A percentile compares a stretch with the other conserved stretches of the same genome.
phyloP scores from a whole-genome alignment of 2,113 vertebrate species.

The Ciconia stormi region DNA sequence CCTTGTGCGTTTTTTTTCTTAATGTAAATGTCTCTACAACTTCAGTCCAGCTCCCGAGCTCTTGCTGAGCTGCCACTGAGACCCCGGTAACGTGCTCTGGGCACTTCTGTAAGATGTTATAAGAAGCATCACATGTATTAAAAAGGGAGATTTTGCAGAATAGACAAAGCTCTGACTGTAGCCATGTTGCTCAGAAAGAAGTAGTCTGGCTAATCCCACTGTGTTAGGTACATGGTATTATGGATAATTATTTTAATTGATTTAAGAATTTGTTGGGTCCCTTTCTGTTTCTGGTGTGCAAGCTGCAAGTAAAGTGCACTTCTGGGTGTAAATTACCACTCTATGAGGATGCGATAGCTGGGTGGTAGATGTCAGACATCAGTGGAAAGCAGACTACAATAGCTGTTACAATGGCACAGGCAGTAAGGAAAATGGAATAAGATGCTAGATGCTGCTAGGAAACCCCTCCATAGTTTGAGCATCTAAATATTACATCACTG shows the following conservation, averaged over 20 bases:
- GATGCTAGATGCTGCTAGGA: neutral
- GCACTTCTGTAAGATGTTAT: neutral
- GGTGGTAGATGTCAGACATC: neutral
- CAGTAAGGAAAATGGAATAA: neutral
- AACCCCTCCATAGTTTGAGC: neutral
- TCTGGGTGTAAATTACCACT: constrained; percentile 31
- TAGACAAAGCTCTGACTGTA: constrained; percentile 33
- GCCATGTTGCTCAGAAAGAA: constrained; percentile 6
- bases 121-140: constrained; percentile 37
- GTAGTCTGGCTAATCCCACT: constrained; percentile 30
- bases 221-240: neutral
- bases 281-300: constrained; percentile 62
- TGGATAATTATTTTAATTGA: neutral
- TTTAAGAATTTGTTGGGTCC: neutral
- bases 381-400: neutral
- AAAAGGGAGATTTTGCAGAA: constrained; percentile 34
- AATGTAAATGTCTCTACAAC: constrained; percentile 36
- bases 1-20: constrained; percentile 55
- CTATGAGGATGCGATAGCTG: neutral
- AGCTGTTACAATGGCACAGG: neutral
- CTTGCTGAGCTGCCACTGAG: constrained; percentile 23
- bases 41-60: constrained; percentile 26
- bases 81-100: neutral
- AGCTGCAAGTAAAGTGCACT: constrained; percentile 69
- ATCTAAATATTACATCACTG: neutral